Evolutionary conservation across 2,888 invertebrate genomes (phyloP), one percentile per base, ranked within the genome.

Genomic region (Rotaria sp.): DNA sequence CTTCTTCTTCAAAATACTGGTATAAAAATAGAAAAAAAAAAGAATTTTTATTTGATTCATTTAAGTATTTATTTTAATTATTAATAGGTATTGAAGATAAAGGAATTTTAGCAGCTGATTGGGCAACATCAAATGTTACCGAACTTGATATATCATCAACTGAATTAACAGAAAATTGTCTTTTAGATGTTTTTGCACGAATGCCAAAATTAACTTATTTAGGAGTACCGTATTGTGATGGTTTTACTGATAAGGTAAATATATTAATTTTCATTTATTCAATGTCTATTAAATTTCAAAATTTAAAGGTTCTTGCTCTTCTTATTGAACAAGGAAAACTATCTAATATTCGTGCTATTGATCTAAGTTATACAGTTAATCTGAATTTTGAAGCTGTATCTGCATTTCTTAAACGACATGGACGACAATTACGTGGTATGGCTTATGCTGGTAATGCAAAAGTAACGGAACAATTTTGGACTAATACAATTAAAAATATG

Each of bases 111-210:
- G 94, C 95, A 90, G 97, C 97, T 18, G 97, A 98, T 90, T 99
- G 99, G 99, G 97, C 99, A 91, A 35, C 85, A n/a, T 95, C 96
- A 3, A 88, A 89, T 24, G 92, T 99, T 86, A 95, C 95, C 90
- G 99, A 99, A 92, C 91, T 99, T 88, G 99, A 99, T 90, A 94
- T 99, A 87, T 96, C 97, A 0, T 99, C 96, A 2, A 99, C 98
- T 0, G 98, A 99, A 91, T 92, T 99, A 87, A 95, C 95, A 4
- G 94, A 96, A 0, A 97, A 98, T 90, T 96, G 96, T 88, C 93
- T 99, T 74, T 94, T 95, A 87, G 96, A 96, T 91, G 94, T 99
- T 93, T 92, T 99, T 30, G 94, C 94, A 0, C 93, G 97, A 88
- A 94, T 96, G 88, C 96, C 95, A 0, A 93, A 95, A 88, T 92